Evolutionary conservation across 2,113 vertebrate species (phyloP).

Genomic region (Cinclus mexicanus): DNA sequence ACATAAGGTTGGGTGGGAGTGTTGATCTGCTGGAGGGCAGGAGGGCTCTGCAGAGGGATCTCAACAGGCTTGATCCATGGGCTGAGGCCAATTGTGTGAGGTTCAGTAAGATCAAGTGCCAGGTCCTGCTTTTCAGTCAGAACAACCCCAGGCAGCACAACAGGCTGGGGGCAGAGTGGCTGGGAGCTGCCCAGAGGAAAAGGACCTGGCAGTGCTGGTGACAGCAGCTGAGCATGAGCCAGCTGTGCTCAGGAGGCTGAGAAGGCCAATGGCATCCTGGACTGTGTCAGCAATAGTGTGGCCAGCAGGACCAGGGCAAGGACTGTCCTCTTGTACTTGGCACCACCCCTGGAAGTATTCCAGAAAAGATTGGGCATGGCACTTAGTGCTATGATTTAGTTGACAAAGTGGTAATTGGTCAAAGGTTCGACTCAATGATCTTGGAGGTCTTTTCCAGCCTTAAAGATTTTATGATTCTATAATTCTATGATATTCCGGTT

Average conservation of each 20-base stretch:
- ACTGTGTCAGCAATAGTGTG: neutral
- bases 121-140: neutral
- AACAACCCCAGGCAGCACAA: neutral
- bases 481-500: neutral
- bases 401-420: neutral
- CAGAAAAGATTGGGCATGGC: neutral
- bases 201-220: neutral
- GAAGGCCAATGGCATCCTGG: neutral
- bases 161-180: neutral
- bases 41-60: neutral
- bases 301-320: neutral
- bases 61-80: neutral
- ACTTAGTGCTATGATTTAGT: too few species aligned
- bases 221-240: neutral
- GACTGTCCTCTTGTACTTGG: accelerated
- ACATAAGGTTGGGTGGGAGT: neutral
- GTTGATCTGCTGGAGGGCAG: neutral
- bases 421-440: neutral
- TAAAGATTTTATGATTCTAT: neutral
- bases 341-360: neutral
- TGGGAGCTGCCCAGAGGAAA: neutral
- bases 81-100: neutral
- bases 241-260: neutral
- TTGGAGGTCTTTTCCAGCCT: neutral
- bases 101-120: neutral